These are phyloP conservation scores for Carassius carassius DNA, from an alignment of 2,113 vertebrate species.

Conservation along the genomic window DNA sequence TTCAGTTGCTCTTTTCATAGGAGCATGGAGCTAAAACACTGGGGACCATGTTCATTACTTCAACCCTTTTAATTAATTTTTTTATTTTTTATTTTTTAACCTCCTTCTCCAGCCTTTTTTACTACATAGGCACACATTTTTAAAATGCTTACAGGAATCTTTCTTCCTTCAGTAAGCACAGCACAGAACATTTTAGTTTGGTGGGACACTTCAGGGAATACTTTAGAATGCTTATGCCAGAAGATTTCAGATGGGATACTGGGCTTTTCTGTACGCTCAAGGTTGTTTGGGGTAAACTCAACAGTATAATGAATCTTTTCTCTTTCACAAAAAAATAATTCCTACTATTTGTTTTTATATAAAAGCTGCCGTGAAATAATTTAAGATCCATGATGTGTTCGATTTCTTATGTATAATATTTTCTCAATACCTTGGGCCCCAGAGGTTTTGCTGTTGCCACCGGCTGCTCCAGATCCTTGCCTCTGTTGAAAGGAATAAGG, in stretches of 20 bases:
- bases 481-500: conserved; percentile 72
- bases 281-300: conserved; percentile 7
- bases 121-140: no score
- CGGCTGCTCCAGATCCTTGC: conserved; percentile 86
- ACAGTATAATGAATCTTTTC: not conserved
- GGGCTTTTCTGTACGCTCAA: not conserved
- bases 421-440: conserved; percentile 84
- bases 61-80: not conserved
- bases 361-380: not conserved
- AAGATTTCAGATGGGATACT: conserved; percentile 10
- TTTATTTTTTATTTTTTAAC: not conserved
- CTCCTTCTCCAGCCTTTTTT: not conserved
- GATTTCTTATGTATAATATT: not conserved
- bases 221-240: conserved; percentile 21
- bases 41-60: conserved; percentile 4
- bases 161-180: conserved; percentile 13
- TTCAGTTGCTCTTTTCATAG: not conserved
- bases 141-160: no score
- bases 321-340: not conserved
- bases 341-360: not conserved
- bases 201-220: conserved; percentile 29
- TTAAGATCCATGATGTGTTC: conserved; percentile 13
- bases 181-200: conserved; percentile 17
- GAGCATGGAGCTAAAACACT: conserved; percentile 10
- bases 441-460: conserved; percentile 88